A percentile compares a stretch with the other conserved stretches of the same genome.
Conservation (phyloP, 92 coral and sea anemone genomes). For the Epizoanthus rinbou region DNA sequence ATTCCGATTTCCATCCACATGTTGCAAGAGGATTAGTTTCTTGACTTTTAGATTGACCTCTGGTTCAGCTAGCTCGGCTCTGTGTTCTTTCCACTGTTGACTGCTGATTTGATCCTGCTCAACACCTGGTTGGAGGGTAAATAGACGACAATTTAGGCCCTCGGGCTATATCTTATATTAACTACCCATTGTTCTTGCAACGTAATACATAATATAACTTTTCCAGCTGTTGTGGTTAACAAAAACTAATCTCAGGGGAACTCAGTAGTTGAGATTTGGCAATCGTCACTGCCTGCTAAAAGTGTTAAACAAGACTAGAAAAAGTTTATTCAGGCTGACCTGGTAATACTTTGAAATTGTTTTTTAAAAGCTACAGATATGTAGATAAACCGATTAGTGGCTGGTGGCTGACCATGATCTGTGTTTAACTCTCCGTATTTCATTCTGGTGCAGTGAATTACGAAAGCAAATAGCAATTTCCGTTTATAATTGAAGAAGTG, state of each 20-base stretch:
- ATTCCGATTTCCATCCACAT: constrained; percentile 29
- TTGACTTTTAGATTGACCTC: neutral
- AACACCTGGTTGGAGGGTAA: constrained; percentile 3
- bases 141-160: neutral
- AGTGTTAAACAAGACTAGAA: neutral
- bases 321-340: no score
- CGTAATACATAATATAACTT: neutral
- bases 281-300: neutral
- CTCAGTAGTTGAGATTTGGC: constrained; percentile 1
- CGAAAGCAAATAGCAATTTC: constrained; percentile 4
- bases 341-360: no score
- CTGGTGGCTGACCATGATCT: no score
- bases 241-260: neutral
- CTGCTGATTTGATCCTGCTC: neutral
- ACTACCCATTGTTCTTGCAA: constrained; percentile 20
- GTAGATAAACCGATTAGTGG: no score
- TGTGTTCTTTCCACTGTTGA: neutral
- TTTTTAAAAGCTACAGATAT: no score
- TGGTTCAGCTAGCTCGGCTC: neutral
- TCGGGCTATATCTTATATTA: neutral
- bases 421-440: neutral
- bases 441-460: neutral
- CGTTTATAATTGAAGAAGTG: constrained; percentile 19
- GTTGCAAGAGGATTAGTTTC: neutral
- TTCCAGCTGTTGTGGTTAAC: neutral